Evolutionary conservation across 2,888 invertebrate species (phyloP).

Genomic region (Athalia circularis): DNA sequence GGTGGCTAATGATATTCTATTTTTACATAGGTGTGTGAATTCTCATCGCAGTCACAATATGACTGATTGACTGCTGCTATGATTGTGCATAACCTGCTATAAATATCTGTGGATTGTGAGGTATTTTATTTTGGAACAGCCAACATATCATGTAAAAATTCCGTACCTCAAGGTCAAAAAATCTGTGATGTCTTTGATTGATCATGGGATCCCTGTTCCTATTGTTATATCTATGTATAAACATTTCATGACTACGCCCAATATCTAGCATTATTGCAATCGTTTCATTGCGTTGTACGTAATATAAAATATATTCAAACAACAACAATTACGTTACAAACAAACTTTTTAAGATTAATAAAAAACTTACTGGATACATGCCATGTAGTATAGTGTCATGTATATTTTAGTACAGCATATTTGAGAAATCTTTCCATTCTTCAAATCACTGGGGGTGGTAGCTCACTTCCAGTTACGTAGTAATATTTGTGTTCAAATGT

Average conservation of each 20-base stretch:
- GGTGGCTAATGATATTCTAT: constrained; percentile 22
- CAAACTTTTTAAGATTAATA: background rate
- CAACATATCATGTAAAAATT: background rate
- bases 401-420: constrained; percentile 27
- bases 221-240: background rate
- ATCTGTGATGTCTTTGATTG: background rate
- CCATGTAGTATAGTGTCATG: background rate
- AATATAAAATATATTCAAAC: constrained; percentile 28
- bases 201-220: background rate
- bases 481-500: constrained; percentile 23
- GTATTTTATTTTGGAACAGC: background rate
- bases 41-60: background rate
- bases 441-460: constrained; percentile 18
- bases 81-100: constrained; percentile 11
- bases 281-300: background rate
- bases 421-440: constrained; percentile 10
- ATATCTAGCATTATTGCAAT: constrained; percentile 11
- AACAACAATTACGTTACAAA: constrained; percentile 13
- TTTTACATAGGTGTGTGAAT: background rate
- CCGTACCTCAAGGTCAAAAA: background rate
- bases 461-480: background rate
- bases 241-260: background rate
- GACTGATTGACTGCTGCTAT: no score
- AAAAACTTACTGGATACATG: constrained; percentile 19
- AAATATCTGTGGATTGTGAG: constrained; percentile 1